Conservation (phyloP, 2,113 vertebrate species). For the Labrus mixtus region DNA sequence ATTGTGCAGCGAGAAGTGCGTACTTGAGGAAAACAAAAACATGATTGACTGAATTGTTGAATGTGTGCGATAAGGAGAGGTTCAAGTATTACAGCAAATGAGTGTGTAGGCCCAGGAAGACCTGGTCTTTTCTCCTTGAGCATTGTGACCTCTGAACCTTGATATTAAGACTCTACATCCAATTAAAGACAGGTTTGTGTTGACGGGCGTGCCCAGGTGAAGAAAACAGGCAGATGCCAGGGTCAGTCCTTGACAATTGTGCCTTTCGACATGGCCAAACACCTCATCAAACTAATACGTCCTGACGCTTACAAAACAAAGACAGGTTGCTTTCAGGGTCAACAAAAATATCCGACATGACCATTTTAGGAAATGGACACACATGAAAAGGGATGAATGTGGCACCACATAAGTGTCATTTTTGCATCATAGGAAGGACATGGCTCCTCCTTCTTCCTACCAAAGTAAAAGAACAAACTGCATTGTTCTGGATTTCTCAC, state of each 20-base stretch:
- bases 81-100: conserved; percentile 57
- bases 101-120: conserved; percentile 15
- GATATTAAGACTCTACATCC: conserved; percentile 34
- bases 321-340: background rate
- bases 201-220: conserved; percentile 3
- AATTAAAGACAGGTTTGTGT: conserved; percentile 46
- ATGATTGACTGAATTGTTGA: conserved; percentile 59
- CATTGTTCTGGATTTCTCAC: conserved; percentile 17
- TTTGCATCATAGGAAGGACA: too few species aligned
- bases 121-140: conserved; percentile 16
- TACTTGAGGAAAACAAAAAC: conserved; percentile 46
- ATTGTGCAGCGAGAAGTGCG: conserved; percentile 30
- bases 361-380: background rate
- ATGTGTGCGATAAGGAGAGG: conserved; percentile 59
- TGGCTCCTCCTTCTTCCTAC: too few species aligned
- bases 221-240: background rate
- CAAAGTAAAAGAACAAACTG: background rate
- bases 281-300: conserved; percentile 4
- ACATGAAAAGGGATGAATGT: too few species aligned
- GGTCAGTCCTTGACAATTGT: conserved; percentile 6
- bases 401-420: too few species aligned
- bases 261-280: background rate
- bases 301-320: background rate
- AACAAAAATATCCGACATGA: background rate
- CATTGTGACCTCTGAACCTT: conserved; percentile 41